These are phyloP conservation scores for Carollia perspicillata DNA, from an alignment of 2,113 vertebrate genomes.

Conservation along the genomic window DNA sequence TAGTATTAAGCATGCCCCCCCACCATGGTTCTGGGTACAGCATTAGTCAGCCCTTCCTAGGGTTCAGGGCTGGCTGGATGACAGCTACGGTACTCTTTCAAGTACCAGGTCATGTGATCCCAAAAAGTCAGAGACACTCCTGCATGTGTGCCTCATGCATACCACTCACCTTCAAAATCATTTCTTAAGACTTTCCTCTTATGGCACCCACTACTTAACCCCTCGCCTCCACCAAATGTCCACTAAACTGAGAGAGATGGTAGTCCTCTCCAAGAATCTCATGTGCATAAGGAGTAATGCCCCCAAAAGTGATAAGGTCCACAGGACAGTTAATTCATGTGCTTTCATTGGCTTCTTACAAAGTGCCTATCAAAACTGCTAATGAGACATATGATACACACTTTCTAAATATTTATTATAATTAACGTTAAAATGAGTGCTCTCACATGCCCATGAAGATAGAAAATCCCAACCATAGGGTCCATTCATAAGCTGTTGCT, in stretches of 20 bases:
- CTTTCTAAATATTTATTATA: not conserved
- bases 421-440: not conserved
- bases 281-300: not conserved
- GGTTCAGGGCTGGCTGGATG: not conserved
- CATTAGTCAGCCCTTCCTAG: not conserved
- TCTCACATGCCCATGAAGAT: not conserved
- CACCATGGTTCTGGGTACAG: too few relatives aligned
- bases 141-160: accelerated
- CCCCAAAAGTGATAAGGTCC: not conserved
- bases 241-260: not conserved
- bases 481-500: not conserved
- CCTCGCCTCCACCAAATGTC: not conserved
- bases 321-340: not conserved
- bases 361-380: not conserved
- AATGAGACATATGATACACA: not conserved
- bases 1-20: not conserved
- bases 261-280: not conserved
- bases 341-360: not conserved
- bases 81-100: not conserved
- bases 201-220: not conserved
- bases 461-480: not conserved
- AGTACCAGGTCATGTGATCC: not conserved
- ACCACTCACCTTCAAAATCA: accelerated
- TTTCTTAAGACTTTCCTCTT: not conserved
- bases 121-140: not conserved